Conservation (phyloP, 2,797 vertebrate species). For the Siniperca scherzeri region DNA sequence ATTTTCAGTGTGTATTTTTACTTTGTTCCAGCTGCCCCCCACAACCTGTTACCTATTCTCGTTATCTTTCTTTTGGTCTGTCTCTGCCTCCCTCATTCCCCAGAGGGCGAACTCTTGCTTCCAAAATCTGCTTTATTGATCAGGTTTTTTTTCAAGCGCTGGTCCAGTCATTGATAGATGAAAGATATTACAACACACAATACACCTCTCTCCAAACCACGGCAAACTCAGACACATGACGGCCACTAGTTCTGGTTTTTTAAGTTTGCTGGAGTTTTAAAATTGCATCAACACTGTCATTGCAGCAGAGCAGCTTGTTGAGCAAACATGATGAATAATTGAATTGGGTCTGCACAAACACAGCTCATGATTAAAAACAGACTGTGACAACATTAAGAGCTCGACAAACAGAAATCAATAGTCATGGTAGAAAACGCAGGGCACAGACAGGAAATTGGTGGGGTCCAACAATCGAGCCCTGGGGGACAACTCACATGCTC, state of each 20-base stretch:
- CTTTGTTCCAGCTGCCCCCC: constrained; percentile 43
- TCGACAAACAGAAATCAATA: constrained; percentile 46
- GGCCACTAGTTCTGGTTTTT: not conserved
- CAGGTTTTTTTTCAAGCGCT: constrained; percentile 11
- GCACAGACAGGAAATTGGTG: constrained; percentile 33
- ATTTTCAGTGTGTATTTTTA: constrained; percentile 31
- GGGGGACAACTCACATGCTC: constrained; percentile 25
- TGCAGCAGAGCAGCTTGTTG: constrained; percentile 31
- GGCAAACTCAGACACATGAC: not conserved
- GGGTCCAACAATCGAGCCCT: constrained; percentile 38
- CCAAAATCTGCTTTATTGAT: constrained; percentile 52
- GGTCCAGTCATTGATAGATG: constrained; percentile 22
- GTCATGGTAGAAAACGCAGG: not conserved
- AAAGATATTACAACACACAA: constrained; percentile 27
- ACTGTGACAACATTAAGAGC: constrained; percentile 57
- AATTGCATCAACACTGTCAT: not conserved
- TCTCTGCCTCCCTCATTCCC: constrained; percentile 16
- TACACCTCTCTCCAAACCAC: not conserved
- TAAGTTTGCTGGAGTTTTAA: constrained; percentile 2
- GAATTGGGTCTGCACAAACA: constrained; percentile 65
- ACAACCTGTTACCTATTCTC: constrained; percentile 25
- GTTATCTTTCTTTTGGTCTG: constrained; percentile 23
- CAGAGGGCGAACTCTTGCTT: constrained; percentile 20
- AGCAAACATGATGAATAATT: constrained; percentile 73
- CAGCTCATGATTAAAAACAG: constrained; percentile 64